Percentiles rank a stretch among this genome's conserved stretches.
Evolutionary conservation across 92 coral and sea anemone species (phyloP).

Genomic region (Plumapathes pennacea): DNA sequence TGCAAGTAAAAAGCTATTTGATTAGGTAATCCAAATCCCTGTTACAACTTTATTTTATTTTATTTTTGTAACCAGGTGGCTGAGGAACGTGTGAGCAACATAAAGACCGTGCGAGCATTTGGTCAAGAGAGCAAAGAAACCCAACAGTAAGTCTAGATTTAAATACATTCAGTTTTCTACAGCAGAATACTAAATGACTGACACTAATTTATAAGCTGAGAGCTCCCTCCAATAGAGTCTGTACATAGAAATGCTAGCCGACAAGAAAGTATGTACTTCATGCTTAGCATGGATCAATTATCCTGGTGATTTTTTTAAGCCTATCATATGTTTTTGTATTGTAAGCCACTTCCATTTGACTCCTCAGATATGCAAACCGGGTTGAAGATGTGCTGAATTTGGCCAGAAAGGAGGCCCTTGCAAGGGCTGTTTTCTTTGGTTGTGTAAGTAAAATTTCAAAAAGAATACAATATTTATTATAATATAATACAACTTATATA

Average conservation of each 20-base stretch:
- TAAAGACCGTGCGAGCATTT: constrained; percentile 91
- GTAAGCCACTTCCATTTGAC: background rate
- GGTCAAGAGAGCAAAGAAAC: constrained; percentile 93
- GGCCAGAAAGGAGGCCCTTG: constrained; percentile 86
- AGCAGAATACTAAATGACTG: too few species aligned
- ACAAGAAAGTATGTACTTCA: too few species aligned
- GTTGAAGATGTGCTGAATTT: constrained; percentile 75
- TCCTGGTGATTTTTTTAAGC: too few species aligned
- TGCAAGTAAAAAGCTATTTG: background rate
- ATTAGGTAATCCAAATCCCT: background rate
- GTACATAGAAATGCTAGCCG: too few species aligned
- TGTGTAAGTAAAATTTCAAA: constrained; percentile 89
- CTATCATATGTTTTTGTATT: too few species aligned
- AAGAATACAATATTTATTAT: too few species aligned
- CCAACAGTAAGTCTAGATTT: constrained; percentile 39
- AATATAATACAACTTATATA: too few species aligned
- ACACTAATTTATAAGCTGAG: too few species aligned
- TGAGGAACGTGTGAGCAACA: constrained; percentile 88
- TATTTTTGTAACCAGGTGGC: constrained; percentile 57
- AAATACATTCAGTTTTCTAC: too few species aligned
- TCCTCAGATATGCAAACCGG: constrained; percentile 61
- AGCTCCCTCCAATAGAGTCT: too few species aligned
- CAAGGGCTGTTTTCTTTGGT: constrained; percentile 94
- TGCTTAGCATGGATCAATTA: too few species aligned
- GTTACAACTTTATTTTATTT: background rate